Base-by-base conservation (phyloP, 2,797 vertebrate genomes). In the Pampus argenteus region DNA sequence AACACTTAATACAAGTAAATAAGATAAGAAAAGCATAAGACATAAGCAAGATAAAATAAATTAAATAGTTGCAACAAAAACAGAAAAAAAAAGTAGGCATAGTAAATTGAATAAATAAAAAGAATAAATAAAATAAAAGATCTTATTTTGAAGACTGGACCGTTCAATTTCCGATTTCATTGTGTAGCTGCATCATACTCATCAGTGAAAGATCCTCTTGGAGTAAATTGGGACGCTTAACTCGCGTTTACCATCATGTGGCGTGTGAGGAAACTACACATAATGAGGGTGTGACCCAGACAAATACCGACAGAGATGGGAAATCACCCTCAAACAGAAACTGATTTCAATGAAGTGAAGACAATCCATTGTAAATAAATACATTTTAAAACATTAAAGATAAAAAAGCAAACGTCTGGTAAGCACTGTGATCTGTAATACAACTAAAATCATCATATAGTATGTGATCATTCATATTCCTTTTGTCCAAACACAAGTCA, bases 111-210 rank as follows among this genome's bases (percentile, higher is more conserved):
- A n/a, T n/a, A n/a, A n/a, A n/a, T n/a, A n/a, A n/a, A n/a, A n/a
- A n/a, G n/a, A 42, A 17, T 44, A 44, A 17, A 42, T 2, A 42
- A 17, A 14, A 18, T 18, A 7, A 44, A 18, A 44, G 6, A n/a
- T 44, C 17, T 88, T 86, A 88, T 76, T 88, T 51, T 85, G 86
- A 87, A 89, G 28, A 9, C 7, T 0, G 0, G 11, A 8, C 11
- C n/a, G n/a, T 47, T 11, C 1, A 18, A 2, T 0, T 71, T 86
- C 87, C 82, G 66, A 72, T 79, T 5, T 52, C 2, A 20, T 25
- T 38, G 22, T 34, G 25, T 25, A 23, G 18, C 9, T 2, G 2
- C 40, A 28, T 40, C 3, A 0, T 42, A 22, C 44, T 57, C 20
- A 3, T 47, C 29, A 20, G 26, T 22, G 29, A 61, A 23, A n/a